A percentile compares a stretch with the other conserved stretches of the same genome.
Evolutionary conservation across 2,797 vertebrate species (phyloP).

Genomic region (Rhincodon typus): DNA sequence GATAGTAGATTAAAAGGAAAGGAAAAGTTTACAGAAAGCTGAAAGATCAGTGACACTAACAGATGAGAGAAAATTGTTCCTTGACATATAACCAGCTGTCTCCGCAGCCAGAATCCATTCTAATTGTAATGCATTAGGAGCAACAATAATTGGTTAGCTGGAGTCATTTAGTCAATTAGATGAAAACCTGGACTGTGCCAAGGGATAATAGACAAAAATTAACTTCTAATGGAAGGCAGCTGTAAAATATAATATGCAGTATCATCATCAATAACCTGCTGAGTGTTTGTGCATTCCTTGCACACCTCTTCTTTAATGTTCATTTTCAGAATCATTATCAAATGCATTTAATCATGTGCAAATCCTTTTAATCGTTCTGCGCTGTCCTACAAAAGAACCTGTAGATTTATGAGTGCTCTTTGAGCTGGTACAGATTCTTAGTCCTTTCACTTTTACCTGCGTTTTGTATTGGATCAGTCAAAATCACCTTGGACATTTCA

Average conservation of each 20-base stretch:
- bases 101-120: slow-evolving; percentile 50
- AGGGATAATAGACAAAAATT: slow-evolving; percentile 26
- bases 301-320: slow-evolving; percentile 2
- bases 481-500: neutral
- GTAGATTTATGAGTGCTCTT: neutral
- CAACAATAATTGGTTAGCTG: slow-evolving; percentile 46
- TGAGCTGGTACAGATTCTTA: neutral
- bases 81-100: slow-evolving; percentile 44
- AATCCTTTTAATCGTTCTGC: neutral
- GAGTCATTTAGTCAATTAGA: slow-evolving; percentile 54
- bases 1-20: neutral
- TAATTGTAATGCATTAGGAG: slow-evolving; percentile 55
- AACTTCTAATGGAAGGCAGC: slow-evolving; percentile 36
- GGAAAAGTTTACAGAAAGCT: neutral
- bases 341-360: slow-evolving; percentile 11
- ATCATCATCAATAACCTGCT: slow-evolving; percentile 10
- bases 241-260: slow-evolving; percentile 30
- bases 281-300: slow-evolving; percentile 29
- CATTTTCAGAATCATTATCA: neutral
- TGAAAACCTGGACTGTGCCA: slow-evolving; percentile 44
- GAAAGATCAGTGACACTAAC: neutral
- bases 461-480: neutral
- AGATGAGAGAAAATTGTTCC: slow-evolving; percentile 25
- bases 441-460: no score
- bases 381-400: neutral